Conservation (phyloP, 2,797 vertebrate genomes). For the Centropyge bicolor region DNA sequence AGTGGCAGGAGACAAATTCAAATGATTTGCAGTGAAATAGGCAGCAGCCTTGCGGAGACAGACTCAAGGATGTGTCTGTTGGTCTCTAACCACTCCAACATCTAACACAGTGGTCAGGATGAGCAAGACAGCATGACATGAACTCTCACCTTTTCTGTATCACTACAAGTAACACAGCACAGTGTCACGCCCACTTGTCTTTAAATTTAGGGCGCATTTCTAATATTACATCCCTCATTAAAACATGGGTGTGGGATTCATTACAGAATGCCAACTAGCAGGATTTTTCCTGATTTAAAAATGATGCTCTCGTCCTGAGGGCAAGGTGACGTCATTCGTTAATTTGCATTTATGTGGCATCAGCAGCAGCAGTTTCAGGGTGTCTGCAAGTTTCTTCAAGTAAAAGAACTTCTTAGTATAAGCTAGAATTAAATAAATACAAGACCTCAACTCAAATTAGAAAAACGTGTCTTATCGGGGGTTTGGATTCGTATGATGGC, state of each 20-base stretch:
- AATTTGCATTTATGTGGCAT: constrained; percentile 63
- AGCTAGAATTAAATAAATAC: constrained; percentile 29
- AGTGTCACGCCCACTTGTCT: neutral
- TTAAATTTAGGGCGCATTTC: constrained; percentile 10
- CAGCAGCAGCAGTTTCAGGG: constrained; percentile 57
- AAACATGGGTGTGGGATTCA: constrained; percentile 19
- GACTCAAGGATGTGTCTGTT: constrained; percentile 13
- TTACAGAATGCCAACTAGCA: constrained; percentile 43
- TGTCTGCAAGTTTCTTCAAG: constrained; percentile 50
- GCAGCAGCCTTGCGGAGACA: constrained; percentile 2
- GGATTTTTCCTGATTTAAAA: constrained; percentile 47
- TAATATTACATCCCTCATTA: constrained; percentile 15
- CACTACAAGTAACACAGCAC: neutral
- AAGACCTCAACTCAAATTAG: constrained; percentile 10
- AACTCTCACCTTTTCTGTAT: neutral
- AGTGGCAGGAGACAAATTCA: constrained; percentile 39
- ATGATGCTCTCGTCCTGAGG: constrained; percentile 46
- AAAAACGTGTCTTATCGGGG: neutral
- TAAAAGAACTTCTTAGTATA: constrained; percentile 38
- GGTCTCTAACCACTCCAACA: neutral
- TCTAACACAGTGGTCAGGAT: neutral
- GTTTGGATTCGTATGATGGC: constrained; percentile 7
- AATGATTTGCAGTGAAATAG: constrained; percentile 42
- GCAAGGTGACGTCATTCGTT: constrained; percentile 43
- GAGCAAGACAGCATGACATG: neutral